These are phyloP conservation scores for Lordiphosa clarofinis DNA, from an alignment of 1,140 invertebrate species.

Conservation along the genomic window DNA sequence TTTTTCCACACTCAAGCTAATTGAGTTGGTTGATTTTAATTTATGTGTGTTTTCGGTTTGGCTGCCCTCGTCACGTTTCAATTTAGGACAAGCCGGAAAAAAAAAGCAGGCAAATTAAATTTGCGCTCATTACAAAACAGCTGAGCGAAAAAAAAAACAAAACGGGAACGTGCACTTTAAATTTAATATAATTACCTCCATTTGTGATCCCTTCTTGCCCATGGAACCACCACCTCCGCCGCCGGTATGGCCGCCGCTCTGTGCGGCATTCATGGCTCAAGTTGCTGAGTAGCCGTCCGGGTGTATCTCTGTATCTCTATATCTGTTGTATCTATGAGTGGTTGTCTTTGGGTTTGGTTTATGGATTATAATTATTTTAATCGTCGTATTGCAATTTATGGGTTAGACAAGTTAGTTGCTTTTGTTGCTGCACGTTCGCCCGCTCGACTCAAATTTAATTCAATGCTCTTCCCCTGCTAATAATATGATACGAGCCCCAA, in stretches of 20 bases:
- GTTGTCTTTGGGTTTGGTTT: not conserved
- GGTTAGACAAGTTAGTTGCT: conserved; percentile 21
- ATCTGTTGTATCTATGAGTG: too few species aligned
- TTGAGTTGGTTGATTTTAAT: conserved; percentile 50
- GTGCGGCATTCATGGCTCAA: conserved; percentile 80
- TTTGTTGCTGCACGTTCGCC: conserved; percentile 2
- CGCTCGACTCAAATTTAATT: conserved; percentile 25
- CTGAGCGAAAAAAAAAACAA: conserved; percentile 1
- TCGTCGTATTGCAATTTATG: conserved; percentile 54
- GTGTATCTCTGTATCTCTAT: conserved; percentile 4
- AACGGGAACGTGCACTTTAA: conserved; percentile 27
- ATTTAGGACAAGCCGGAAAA: not conserved
- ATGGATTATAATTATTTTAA: conserved; percentile 28
- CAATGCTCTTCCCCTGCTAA: conserved; percentile 28
- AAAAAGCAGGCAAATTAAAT: conserved; percentile 23
- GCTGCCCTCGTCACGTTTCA: conserved; percentile 27
- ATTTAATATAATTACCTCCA: conserved; percentile 80
- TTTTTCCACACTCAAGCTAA: conserved; percentile 13
- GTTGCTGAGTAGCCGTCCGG: conserved; percentile 18
- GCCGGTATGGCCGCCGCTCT: conserved; percentile 79
- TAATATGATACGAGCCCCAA: conserved; percentile 7
- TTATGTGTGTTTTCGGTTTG: conserved; percentile 26
- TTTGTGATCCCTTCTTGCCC: conserved; percentile 79
- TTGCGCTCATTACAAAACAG: conserved; percentile 6
- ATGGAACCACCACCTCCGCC: conserved; percentile 78